Evolutionary conservation across 1,140 invertebrate genomes (phyloP).

Genomic region (Wiebesia pumilae): DNA sequence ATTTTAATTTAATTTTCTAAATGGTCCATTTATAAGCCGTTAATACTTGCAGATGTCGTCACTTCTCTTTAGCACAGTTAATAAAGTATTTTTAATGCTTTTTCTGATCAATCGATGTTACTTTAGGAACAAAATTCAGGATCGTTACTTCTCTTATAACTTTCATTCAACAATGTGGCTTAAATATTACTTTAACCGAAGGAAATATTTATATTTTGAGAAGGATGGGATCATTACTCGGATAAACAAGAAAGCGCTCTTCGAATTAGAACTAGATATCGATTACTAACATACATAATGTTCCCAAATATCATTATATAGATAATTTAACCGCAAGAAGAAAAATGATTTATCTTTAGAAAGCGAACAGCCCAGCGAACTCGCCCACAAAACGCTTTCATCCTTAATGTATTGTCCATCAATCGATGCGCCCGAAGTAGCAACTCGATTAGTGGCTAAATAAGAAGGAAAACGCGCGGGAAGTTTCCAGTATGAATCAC

Average conservation of each 20-base stretch:
- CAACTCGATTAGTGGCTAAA: background rate
- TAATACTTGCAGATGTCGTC: background rate
- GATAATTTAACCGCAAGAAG: background rate
- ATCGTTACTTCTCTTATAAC: background rate
- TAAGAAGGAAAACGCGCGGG: too few species aligned
- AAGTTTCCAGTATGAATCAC: background rate
- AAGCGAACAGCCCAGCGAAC: background rate
- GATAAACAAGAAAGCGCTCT: background rate
- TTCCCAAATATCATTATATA: too few species aligned
- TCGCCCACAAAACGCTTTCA: background rate
- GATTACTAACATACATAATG: background rate
- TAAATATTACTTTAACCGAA: background rate
- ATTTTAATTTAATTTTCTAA: background rate
- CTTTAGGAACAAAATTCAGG: background rate
- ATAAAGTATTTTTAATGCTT: too few species aligned
- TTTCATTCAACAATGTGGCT: background rate
- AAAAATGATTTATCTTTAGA: background rate
- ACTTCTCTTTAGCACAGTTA: too few species aligned
- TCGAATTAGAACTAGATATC: too few species aligned
- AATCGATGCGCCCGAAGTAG: background rate
- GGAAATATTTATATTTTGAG: background rate
- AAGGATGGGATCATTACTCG: background rate
- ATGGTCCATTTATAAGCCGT: background rate
- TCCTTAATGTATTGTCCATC: background rate
- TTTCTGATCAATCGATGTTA: too few species aligned